Percentiles rank a stretch among this genome's conserved stretches.
Conservation (phyloP, 2,888 invertebrate genomes). For the Leptinotarsa haldemani region DNA sequence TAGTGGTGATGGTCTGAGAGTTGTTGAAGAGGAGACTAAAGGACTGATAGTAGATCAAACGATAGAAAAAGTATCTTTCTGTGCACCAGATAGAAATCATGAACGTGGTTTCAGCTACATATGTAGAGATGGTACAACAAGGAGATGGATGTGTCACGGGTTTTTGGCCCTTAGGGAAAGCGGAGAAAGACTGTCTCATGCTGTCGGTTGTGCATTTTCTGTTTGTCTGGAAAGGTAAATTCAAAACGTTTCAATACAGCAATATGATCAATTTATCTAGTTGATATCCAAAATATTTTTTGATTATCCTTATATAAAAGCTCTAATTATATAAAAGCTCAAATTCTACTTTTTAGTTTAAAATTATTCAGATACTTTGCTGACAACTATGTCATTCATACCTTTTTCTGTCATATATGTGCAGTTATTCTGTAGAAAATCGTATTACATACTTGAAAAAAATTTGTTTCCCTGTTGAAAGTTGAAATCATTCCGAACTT, state of each 20-base stretch:
- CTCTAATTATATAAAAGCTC: no score
- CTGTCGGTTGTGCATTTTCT: slow-evolving; percentile 99
- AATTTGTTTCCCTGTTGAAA: no score
- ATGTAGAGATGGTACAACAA: slow-evolving; percentile 97
- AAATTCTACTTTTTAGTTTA: no score
- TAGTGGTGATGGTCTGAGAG: slow-evolving; percentile 94
- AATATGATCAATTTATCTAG: neutral
- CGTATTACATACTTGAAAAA: no score
- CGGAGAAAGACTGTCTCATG: slow-evolving; percentile 97
- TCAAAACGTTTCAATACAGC: neutral
- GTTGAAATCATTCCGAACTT: no score
- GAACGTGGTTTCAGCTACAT: slow-evolving; percentile 99
- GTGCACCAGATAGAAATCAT: slow-evolving; percentile 98
- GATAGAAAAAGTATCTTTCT: slow-evolving; percentile 99
- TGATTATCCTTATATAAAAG: no score
- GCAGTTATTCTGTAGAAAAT: no score
- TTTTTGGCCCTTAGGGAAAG: slow-evolving; percentile 96
- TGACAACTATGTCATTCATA: no score
- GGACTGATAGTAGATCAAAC: slow-evolving; percentile 99
- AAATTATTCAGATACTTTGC: no score
- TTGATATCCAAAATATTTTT: no score
- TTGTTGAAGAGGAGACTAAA: slow-evolving; percentile 98
- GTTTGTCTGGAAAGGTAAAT: slow-evolving; percentile 85
- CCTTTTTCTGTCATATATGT: no score
- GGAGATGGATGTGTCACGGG: slow-evolving; percentile 99